phyloP scores from a whole-genome alignment of 2,113 vertebrate genomes.

The Chamaetylas fuelleborni region DNA sequence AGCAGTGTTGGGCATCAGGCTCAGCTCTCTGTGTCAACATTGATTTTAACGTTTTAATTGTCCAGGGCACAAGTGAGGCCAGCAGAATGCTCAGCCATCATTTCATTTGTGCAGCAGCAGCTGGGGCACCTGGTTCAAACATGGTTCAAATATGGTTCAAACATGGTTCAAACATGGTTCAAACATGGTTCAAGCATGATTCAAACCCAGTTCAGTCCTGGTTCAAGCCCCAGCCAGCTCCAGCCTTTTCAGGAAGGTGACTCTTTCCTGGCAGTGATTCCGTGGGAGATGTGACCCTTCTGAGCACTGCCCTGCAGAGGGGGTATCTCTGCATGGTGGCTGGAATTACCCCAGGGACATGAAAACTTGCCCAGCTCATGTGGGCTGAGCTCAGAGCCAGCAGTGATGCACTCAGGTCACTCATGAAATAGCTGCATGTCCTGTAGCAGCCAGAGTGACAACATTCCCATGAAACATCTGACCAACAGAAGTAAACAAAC shows the following conservation, averaged over 20 bases:
- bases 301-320: background rate
- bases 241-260: background rate
- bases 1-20: background rate
- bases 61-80: background rate
- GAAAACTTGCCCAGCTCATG: background rate
- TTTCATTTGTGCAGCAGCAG: background rate
- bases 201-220: background rate
- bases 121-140: background rate
- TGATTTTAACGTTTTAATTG: background rate
- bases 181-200: no score
- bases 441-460: background rate
- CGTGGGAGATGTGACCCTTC: background rate
- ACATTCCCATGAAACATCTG: background rate
- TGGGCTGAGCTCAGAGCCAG: background rate
- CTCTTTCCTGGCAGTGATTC: background rate
- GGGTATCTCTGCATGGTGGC: no score
- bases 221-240: background rate
- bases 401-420: background rate
- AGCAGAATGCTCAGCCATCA: background rate
- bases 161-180: background rate
- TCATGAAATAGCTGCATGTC: no score
- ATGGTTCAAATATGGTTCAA: background rate
- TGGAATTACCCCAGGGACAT: background rate
- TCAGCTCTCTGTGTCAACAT: background rate
- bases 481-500: background rate